Percentiles rank a stretch among this genome's conserved stretches.
phyloP scores from a whole-genome alignment of 2,888 invertebrate species.

The Seladonia tumulorum region DNA sequence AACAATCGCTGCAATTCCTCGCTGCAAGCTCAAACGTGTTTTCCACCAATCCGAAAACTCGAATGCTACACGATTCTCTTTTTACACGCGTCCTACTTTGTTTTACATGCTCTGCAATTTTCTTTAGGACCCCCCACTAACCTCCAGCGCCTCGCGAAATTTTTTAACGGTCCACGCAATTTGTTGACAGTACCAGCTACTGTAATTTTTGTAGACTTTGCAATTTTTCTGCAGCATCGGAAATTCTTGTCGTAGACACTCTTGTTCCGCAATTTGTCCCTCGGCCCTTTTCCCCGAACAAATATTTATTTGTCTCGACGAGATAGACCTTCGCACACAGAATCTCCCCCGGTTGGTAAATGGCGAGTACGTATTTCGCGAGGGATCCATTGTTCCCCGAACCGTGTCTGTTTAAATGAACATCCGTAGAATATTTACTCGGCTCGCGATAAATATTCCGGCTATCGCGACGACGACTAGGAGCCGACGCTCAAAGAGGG shows the following conservation, averaged over 20 bases:
- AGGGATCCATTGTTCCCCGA: neutral
- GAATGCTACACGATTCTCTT: too few species aligned
- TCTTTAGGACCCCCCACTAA: neutral
- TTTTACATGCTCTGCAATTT: neutral
- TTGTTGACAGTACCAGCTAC: neutral
- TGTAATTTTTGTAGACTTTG: neutral
- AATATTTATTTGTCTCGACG: conserved; percentile 1
- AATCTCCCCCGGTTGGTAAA: conserved; percentile 1
- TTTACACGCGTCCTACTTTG: neutral
- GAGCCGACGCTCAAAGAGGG: neutral
- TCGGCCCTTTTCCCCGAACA: neutral
- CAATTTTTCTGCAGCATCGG: neutral
- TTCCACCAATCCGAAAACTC: fast-evolving
- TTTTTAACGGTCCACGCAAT: neutral
- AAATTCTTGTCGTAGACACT: neutral
- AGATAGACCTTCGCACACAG: neutral
- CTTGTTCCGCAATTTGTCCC: neutral
- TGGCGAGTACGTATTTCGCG: neutral
- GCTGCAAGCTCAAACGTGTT: neutral
- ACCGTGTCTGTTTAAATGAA: conserved; percentile 25
- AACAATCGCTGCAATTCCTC: neutral
- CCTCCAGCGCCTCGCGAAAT: neutral
- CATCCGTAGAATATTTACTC: conserved; percentile 6
- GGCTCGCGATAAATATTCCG: neutral
- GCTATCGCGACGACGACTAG: neutral